phyloP scores from a whole-genome alignment of 2,113 vertebrate species.

The Hippopotamus amphibius region DNA sequence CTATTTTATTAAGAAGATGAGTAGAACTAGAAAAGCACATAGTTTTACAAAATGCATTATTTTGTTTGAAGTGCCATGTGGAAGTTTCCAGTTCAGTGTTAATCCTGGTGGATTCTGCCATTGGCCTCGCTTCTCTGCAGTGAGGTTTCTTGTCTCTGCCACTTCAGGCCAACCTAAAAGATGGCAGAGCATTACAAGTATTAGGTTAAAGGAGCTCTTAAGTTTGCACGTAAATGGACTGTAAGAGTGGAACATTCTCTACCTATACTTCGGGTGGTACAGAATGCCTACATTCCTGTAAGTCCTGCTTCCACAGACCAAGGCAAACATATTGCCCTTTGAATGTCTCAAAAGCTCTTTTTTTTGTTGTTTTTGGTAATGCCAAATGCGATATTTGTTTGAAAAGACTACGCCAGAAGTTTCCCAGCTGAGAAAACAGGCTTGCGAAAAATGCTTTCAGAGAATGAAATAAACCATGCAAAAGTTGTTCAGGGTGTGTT shows the following conservation, averaged over 20 bases:
- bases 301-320: slow-evolving; percentile 86
- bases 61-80: neutral
- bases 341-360: slow-evolving; percentile 91
- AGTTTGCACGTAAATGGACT: slow-evolving; percentile 84
- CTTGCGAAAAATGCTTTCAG: slow-evolving; percentile 93
- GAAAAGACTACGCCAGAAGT: slow-evolving; percentile 92
- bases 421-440: slow-evolving; percentile 94
- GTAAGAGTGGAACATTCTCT: slow-evolving; percentile 86
- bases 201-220: slow-evolving; percentile 79
- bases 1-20: neutral
- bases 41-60: neutral
- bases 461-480: slow-evolving; percentile 93
- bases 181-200: slow-evolving; percentile 58
- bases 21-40: neutral
- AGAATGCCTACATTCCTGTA: slow-evolving; percentile 88
- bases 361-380: slow-evolving; percentile 91
- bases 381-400: slow-evolving; percentile 94
- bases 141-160: slow-evolving; percentile 44
- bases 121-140: neutral
- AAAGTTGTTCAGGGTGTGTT: slow-evolving; percentile 91
- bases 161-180: slow-evolving; percentile 55
- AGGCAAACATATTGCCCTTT: slow-evolving; percentile 92
- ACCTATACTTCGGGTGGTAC: slow-evolving; percentile 88
- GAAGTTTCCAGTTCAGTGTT: neutral
- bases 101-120: slow-evolving; percentile 15